Base-by-base conservation (phyloP, 1,140 invertebrate genomes). In the Papilio dardanus region DNA sequence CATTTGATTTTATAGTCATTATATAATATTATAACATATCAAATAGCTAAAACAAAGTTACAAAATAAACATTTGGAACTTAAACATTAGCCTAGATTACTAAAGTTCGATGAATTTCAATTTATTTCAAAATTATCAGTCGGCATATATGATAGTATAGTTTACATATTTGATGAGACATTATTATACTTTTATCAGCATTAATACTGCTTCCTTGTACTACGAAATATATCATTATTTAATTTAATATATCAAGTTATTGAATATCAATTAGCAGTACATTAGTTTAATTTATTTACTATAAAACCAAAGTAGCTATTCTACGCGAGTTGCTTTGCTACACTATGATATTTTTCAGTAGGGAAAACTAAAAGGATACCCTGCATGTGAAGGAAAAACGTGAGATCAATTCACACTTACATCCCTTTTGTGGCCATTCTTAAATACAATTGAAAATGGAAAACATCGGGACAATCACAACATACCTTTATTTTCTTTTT, bases 61-160 rank as follows among this genome's bases (percentile, higher is more conserved):
- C 54, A 58, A 58, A 58, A 58, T 28, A 58, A 58, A 58, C 21
- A 58, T 58, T 58, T 58, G 3, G 10, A 58, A 58, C 21, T 58
- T 58, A 12, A 24, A 8, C 24, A 58, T 58, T 58, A 28, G 10
- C 54, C 54, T 58, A 58, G 54, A 58, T 58, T 58, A 58, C 54
- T 28, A 58, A 24, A 28, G 7, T 58, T 58, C 21, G 28, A 58
- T 58, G 21, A 58, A 58, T 28, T 58, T 58, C 14, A 24, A 58
- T 10, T 8, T 3, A 28, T 58, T 58, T 12, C 24, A 58, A 28
- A 58, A 54, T 54, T 2, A 50, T 54, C 54, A 3, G 21, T 58
- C 54, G 54, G 54, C 54, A 5, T 14, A 58, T 54, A 21, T 28
- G 50, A 24, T 24, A n/a, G 46, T 58, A 58, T 58, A 21, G 54